A percentile compares a stretch with the other conserved stretches of the same genome.
phyloP scores from a whole-genome alignment of 2,888 invertebrate genomes.

The Gandaritis pyraliata region DNA sequence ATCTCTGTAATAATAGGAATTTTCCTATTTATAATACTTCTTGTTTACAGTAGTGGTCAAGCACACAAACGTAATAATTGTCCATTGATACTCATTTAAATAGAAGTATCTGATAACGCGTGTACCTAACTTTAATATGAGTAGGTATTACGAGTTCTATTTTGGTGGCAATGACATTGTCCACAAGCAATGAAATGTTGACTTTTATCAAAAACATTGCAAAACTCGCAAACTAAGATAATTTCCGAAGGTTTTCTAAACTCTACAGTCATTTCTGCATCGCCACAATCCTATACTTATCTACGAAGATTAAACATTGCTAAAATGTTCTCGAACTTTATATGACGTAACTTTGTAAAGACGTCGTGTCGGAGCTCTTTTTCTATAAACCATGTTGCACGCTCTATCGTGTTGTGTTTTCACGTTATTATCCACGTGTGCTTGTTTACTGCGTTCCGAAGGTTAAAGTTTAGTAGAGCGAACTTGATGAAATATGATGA shows the following conservation, averaged over 20 bases:
- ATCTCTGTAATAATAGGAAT: slow-evolving; percentile 73
- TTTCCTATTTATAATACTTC: slow-evolving; percentile 68
- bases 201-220: neutral
- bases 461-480: slow-evolving; percentile 34
- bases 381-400: slow-evolving; percentile 4
- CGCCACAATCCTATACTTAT: too few relatives aligned
- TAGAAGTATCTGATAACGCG: slow-evolving; percentile 47
- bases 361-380: slow-evolving; percentile 13
- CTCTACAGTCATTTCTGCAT: neutral
- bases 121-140: too few relatives aligned
- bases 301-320: too few relatives aligned
- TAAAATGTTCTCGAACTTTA: neutral
- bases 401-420: slow-evolving; percentile 12
- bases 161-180: slow-evolving; percentile 33
- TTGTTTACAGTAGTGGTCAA: slow-evolving; percentile 54
- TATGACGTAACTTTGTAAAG: slow-evolving; percentile 18
- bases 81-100: slow-evolving; percentile 53
- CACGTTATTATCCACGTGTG: slow-evolving; percentile 36
- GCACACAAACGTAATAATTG: slow-evolving; percentile 60
- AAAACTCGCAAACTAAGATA: too few relatives aligned
- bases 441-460: slow-evolving; percentile 31
- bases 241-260: too few relatives aligned
- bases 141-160: slow-evolving; percentile 30
- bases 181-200: slow-evolving; percentile 18
- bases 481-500: slow-evolving; percentile 25